Conservation (phyloP, 2,888 invertebrate genomes). For the Trissolcus brochymenae region DNA sequence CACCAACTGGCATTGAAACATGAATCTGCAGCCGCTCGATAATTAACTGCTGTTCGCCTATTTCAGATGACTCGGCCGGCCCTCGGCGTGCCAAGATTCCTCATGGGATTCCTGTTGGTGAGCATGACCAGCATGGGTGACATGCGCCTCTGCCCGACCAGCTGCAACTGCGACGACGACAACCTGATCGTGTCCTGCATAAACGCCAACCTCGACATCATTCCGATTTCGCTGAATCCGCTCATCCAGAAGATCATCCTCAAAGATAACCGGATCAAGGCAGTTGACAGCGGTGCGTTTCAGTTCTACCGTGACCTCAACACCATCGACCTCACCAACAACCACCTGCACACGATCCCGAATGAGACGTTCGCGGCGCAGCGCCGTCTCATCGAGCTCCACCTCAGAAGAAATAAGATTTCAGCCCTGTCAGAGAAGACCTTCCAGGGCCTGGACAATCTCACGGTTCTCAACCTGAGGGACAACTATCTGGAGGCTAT, state of each 20-base stretch:
- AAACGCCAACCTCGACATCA: conserved; percentile 89
- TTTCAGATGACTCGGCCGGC: conserved; percentile 49
- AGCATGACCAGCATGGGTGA: conserved; percentile 70
- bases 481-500: conserved; percentile 90
- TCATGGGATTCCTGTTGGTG: conserved; percentile 46
- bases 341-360: conserved; percentile 89
- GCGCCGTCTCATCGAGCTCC: conserved; percentile 88
- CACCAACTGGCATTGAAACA: background rate
- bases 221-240: conserved; percentile 94
- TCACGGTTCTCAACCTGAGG: conserved; percentile 88
- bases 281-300: conserved; percentile 89
- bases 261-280: conserved; percentile 90
- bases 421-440: conserved; percentile 88
- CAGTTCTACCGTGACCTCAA: conserved; percentile 92
- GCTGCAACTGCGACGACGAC: conserved; percentile 93
- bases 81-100: conserved; percentile 46
- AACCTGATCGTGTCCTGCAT: conserved; percentile 91
- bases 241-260: conserved; percentile 90
- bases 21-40: conserved; percentile 1
- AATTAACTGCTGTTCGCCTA: conserved; percentile 44
- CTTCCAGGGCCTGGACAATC: conserved; percentile 85
- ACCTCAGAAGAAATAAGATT: conserved; percentile 90
- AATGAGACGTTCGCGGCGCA: conserved; percentile 87
- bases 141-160: conserved; percentile 88
- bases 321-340: conserved; percentile 89